Evolutionary conservation across 2,113 vertebrate species (phyloP).

Genomic region (Microtus oregoni): DNA sequence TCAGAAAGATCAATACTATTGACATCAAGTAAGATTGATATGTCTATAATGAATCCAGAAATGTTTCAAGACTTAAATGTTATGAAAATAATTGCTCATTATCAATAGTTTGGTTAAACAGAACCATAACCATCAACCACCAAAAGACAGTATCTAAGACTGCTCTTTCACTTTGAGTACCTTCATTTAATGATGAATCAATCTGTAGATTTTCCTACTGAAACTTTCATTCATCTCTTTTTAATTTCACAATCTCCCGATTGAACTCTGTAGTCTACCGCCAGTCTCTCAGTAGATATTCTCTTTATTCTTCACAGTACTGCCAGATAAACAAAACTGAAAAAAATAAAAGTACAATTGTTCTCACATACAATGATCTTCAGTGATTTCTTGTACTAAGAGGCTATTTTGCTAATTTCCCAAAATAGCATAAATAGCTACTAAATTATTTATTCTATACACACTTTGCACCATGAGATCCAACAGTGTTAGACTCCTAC

Average conservation of each 20-base stretch:
- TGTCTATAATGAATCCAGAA: constrained; percentile 50
- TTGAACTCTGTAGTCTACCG: neutral
- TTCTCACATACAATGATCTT: neutral
- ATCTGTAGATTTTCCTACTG: constrained; percentile 26
- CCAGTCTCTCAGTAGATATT: neutral
- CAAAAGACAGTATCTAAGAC: constrained; percentile 10
- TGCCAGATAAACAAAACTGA: neutral
- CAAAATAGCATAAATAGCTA: neutral
- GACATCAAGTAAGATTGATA: constrained; percentile 57
- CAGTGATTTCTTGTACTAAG: neutral
- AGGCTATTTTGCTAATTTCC: neutral
- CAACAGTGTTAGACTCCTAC: neutral
- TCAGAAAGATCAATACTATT: constrained; percentile 66
- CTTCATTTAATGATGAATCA: constrained; percentile 3
- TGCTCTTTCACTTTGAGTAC: neutral
- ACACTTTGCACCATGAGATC: neutral
- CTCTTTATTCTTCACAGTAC: neutral
- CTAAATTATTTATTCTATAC: neutral
- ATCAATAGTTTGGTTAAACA: constrained; percentile 43
- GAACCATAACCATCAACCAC: neutral
- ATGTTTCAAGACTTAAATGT: constrained; percentile 50
- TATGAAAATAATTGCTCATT: constrained; percentile 40
- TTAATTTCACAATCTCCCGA: neutral
- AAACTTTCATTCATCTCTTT: neutral
- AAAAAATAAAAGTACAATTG: neutral